These are phyloP conservation scores for Nematostella vectensis DNA, from an alignment of 92 coral and sea anemone species.

Conservation along the genomic window DNA sequence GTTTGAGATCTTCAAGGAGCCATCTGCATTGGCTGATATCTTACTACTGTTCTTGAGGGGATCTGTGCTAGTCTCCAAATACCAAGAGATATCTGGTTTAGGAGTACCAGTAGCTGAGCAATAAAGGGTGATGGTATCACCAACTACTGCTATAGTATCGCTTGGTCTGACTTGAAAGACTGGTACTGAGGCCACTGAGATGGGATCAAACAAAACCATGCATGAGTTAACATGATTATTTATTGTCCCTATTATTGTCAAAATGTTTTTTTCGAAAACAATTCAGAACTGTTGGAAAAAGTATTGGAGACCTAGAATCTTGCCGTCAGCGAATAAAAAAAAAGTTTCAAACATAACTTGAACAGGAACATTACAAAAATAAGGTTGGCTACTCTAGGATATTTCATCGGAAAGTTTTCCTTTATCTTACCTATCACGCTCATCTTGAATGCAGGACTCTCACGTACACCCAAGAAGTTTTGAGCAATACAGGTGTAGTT, in stretches of 20 bases:
- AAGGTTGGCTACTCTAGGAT: no score
- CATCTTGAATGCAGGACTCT: constrained; percentile 16
- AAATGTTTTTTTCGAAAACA: no score
- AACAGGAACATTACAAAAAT: no score
- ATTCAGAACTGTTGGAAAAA: no score
- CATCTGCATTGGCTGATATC: constrained; percentile 32
- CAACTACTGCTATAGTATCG: constrained; percentile 7
- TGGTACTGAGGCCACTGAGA: constrained; percentile 49
- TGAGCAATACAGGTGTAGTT: constrained; percentile 51
- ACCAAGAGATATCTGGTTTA: constrained; percentile 56
- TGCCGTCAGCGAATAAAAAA: no score
- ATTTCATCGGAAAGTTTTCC: background rate
- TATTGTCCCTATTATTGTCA: background rate
- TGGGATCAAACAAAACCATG: constrained; percentile 3
- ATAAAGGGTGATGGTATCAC: constrained; percentile 9
- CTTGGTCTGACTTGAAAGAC: constrained; percentile 15
- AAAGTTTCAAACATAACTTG: no score
- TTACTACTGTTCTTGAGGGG: constrained; percentile 27
- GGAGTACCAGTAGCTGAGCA: constrained; percentile 82
- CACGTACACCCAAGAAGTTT: constrained; percentile 13
- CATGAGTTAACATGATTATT: background rate
- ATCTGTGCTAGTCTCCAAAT: background rate
- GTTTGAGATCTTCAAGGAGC: constrained; percentile 44
- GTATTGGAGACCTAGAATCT: no score
- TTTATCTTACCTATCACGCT: constrained; percentile 17